Evolutionary conservation across 2,113 vertebrate species (phyloP).

Genomic region (Paramisgurnus dabryanus): DNA sequence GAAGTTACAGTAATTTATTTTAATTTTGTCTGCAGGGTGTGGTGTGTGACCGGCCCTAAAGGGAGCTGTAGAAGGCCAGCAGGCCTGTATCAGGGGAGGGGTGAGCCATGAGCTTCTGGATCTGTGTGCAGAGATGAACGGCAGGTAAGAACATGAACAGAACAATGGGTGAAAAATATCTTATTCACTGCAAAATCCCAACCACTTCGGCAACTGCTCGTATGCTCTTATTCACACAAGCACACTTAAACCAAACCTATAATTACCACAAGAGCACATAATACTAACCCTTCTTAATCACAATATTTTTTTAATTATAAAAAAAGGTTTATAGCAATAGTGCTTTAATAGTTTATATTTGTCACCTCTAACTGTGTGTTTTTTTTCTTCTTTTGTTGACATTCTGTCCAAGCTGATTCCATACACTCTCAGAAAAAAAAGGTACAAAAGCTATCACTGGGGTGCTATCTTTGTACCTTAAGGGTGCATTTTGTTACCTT

Average conservation of each 20-base stretch:
- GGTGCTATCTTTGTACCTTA: too few relatives aligned
- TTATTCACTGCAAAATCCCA: not conserved
- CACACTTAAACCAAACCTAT: not conserved
- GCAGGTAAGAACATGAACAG: conserved; percentile 17
- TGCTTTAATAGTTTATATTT: too few relatives aligned
- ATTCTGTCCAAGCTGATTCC: too few relatives aligned
- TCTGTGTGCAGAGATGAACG: conserved; percentile 66
- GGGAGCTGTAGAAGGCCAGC: conserved; percentile 75
- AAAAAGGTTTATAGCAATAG: not conserved
- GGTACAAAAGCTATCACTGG: too few relatives aligned
- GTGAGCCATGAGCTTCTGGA: conserved; percentile 82
- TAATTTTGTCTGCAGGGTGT: conserved; percentile 6
- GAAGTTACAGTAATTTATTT: not conserved
- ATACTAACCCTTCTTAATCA: not conserved
- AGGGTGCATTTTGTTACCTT: too few relatives aligned
- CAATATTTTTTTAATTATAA: not conserved
- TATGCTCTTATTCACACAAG: not conserved
- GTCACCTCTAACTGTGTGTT: not conserved
- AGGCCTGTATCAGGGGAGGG: conserved; percentile 85
- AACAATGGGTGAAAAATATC: not conserved
- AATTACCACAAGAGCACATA: not conserved
- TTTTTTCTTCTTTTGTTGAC: too few relatives aligned
- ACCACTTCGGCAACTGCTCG: not conserved
- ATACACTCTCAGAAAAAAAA: too few relatives aligned
- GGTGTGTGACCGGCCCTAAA: conserved; percentile 55